Evolutionary conservation across 2,888 invertebrate genomes (phyloP).

Genomic region (Drosophila koepferae): DNA sequence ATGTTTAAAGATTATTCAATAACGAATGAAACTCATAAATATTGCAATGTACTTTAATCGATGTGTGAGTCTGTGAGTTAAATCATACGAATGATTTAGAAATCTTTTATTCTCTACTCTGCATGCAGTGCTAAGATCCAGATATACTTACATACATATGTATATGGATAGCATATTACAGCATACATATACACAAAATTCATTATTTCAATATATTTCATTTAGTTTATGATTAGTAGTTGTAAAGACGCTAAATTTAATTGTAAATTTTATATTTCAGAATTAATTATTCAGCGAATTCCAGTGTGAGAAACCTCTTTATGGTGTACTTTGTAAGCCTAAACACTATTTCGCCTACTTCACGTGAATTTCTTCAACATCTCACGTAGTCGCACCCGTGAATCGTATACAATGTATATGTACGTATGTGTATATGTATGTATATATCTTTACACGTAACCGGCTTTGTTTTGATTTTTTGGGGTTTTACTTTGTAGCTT

Average conservation of each 20-base stretch:
- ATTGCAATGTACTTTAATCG: neutral
- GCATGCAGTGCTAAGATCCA: neutral
- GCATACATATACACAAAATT: too few relatives aligned
- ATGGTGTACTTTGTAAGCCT: neutral
- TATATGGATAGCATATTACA: too few relatives aligned
- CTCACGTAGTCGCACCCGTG: slow-evolving; percentile 52
- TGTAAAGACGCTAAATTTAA: too few relatives aligned
- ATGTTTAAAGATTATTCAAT: neutral
- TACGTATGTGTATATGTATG: slow-evolving; percentile 14
- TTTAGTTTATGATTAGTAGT: too few relatives aligned
- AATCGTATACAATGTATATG: slow-evolving; percentile 31
- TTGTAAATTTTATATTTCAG: too few relatives aligned
- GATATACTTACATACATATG: neutral
- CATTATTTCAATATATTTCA: too few relatives aligned
- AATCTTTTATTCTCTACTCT: neutral
- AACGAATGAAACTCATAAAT: neutral
- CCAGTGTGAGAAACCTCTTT: too few relatives aligned
- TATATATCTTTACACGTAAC: slow-evolving; percentile 43
- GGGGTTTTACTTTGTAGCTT: neutral
- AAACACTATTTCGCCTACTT: slow-evolving; percentile 11
- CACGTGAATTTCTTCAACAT: slow-evolving; percentile 26
- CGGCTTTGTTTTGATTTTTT: slow-evolving; percentile 37
- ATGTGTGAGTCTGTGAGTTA: neutral
- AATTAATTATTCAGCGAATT: too few relatives aligned
- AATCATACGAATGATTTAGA: neutral